phyloP scores from a whole-genome alignment of 1,140 invertebrate genomes.

The Pteromalus puparum region DNA sequence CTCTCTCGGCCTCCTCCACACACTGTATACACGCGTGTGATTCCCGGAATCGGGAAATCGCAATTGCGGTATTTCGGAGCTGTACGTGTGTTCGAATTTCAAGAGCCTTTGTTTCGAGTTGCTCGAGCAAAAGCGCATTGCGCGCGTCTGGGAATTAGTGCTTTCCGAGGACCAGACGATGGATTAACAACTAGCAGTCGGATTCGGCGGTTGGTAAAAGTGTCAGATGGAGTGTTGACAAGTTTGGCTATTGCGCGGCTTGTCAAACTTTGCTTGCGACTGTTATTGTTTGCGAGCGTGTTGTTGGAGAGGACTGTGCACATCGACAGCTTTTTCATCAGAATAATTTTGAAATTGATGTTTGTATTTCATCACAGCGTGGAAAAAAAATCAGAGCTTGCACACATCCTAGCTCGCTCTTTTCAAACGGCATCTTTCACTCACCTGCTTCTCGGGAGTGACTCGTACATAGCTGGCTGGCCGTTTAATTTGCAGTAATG shows the following conservation, averaged over 20 bases:
- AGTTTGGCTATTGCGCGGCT: too few relatives aligned
- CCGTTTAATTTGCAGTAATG: conserved; percentile 28
- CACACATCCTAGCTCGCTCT: not conserved
- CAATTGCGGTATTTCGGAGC: not conserved
- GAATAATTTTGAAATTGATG: not conserved
- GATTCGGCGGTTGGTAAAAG: not conserved
- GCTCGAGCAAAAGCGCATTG: not conserved
- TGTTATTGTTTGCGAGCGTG: not conserved
- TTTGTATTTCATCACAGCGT: not conserved
- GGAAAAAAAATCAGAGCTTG: too few relatives aligned
- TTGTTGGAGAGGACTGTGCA: not conserved
- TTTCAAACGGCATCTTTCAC: not conserved
- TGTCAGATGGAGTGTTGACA: not conserved
- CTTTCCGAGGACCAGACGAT: not conserved
- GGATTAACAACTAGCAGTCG: conserved; percentile 5
- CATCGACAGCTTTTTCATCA: not conserved
- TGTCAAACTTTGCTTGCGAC: too few relatives aligned
- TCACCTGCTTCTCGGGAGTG: not conserved
- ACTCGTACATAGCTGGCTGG: not conserved
- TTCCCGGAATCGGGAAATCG: conserved; percentile 32
- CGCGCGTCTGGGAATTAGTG: conserved; percentile 12
- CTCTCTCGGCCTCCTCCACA: not conserved
- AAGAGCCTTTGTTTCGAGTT: conserved; percentile 28
- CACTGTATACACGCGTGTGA: not conserved
- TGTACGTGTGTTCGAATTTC: conserved; percentile 10